Evolutionary conservation across 1,140 invertebrate species (phyloP).

Genomic region (Trissolcus basalis): DNA sequence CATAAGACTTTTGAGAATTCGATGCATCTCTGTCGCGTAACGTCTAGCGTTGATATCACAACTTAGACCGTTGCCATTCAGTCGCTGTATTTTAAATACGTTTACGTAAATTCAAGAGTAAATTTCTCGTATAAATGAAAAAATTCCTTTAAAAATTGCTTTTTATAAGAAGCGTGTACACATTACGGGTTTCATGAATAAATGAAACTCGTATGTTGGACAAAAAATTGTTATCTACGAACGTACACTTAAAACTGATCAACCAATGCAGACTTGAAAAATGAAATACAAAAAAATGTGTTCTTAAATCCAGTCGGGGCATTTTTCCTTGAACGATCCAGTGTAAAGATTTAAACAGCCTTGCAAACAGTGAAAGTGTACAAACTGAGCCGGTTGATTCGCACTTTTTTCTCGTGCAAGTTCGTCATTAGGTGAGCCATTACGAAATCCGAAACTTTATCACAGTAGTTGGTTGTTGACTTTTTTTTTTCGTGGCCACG

Average conservation of each 20-base stretch:
- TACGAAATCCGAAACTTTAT: slow-evolving; percentile 41
- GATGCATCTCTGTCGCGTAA: slow-evolving; percentile 24
- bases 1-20: slow-evolving; percentile 47
- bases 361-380: slow-evolving; percentile 45
- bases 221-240: no score
- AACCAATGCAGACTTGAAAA: no score
- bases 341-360: slow-evolving; percentile 23
- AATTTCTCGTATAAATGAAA: slow-evolving; percentile 19
- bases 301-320: no score
- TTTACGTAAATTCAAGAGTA: slow-evolving; percentile 10
- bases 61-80: slow-evolving; percentile 3
- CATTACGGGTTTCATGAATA: no score
- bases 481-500: slow-evolving; percentile 13
- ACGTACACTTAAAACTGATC: no score
- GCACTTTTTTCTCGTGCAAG: slow-evolving; percentile 25
- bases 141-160: no score
- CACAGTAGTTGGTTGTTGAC: slow-evolving; percentile 10
- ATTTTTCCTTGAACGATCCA: background rate
- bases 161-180: no score
- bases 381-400: slow-evolving; percentile 9
- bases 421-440: slow-evolving; percentile 37
- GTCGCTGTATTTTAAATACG: slow-evolving; percentile 26
- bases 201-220: no score
- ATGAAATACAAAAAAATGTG: no score
- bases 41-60: slow-evolving; percentile 19